Conservation (phyloP, 2,888 invertebrate genomes). For the Anaspis maculata region DNA sequence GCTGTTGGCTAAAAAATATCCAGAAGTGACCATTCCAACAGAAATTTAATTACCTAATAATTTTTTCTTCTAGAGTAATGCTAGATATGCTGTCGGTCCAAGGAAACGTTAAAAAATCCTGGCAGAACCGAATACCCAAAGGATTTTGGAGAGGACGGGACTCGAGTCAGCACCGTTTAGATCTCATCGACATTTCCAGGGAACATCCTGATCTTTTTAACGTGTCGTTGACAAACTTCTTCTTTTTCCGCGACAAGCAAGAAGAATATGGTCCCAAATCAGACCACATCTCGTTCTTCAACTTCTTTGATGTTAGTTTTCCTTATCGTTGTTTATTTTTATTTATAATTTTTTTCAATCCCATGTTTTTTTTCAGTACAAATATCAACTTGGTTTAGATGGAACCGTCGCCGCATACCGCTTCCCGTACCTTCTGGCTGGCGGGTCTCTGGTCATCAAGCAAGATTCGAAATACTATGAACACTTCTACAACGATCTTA, state of each 20-base stretch:
- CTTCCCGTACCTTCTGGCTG: slow-evolving; percentile 82
- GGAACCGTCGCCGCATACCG: slow-evolving; percentile 96
- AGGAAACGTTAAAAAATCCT: slow-evolving; percentile 60
- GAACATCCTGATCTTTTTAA: slow-evolving; percentile 73
- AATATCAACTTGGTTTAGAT: slow-evolving; percentile 90
- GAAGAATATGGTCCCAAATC: slow-evolving; percentile 78
- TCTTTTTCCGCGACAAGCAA: slow-evolving; percentile 84
- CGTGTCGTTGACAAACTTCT: slow-evolving; percentile 90
- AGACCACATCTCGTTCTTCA: slow-evolving; percentile 79
- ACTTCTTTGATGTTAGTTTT: slow-evolving; percentile 89
- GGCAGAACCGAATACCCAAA: slow-evolving; percentile 66
- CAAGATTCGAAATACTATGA: slow-evolving; percentile 93
- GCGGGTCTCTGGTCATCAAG: slow-evolving; percentile 82
- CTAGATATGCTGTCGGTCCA: slow-evolving; percentile 88
- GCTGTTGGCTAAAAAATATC: too few relatives aligned
- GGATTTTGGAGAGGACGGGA: slow-evolving; percentile 92
- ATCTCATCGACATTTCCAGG: slow-evolving; percentile 71
- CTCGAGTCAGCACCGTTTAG: slow-evolving; percentile 74
- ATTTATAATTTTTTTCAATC: slow-evolving; percentile 40
- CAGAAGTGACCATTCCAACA: too few relatives aligned
- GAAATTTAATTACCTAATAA: not conserved
- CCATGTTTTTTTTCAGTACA: slow-evolving; percentile 67
- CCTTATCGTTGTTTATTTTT: slow-evolving; percentile 3
- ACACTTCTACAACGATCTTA: slow-evolving; percentile 77
- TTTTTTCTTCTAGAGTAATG: slow-evolving; percentile 52